Evolutionary conservation across 2,113 vertebrate genomes (phyloP).

Genomic region (Lontra canadensis): DNA sequence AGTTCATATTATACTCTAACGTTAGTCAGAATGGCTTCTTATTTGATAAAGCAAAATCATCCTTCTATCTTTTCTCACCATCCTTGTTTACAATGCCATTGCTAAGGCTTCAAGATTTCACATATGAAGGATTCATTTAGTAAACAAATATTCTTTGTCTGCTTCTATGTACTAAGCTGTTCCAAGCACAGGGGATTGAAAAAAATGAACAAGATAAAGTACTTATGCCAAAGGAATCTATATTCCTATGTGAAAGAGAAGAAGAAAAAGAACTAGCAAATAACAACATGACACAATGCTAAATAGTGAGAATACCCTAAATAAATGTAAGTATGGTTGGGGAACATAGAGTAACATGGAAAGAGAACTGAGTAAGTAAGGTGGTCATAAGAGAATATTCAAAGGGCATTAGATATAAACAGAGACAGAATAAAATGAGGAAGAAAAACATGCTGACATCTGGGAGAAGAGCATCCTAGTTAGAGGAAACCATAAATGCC

Average conservation of each 20-base stretch:
- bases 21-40: neutral
- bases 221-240: neutral
- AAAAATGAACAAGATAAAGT: neutral
- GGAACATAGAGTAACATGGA: neutral
- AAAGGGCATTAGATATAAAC: neutral
- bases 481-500: neutral
- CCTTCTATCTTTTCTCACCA: slow-evolving; percentile 2
- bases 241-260: neutral
- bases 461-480: neutral
- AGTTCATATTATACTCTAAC: neutral
- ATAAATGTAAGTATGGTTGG: neutral
- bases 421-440: slow-evolving; percentile 5
- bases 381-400: neutral
- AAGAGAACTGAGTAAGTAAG: neutral
- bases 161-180: neutral
- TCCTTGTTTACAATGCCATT: neutral
- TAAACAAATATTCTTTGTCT: slow-evolving; percentile 37
- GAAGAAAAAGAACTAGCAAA: neutral
- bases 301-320: neutral
- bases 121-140: slow-evolving; percentile 31
- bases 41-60: neutral
- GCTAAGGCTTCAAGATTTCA: neutral
- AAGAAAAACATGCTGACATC: neutral
- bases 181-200: neutral
- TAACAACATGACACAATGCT: neutral